Evolutionary conservation across 2,113 vertebrate genomes (phyloP).

Genomic region (Neogale vison): DNA sequence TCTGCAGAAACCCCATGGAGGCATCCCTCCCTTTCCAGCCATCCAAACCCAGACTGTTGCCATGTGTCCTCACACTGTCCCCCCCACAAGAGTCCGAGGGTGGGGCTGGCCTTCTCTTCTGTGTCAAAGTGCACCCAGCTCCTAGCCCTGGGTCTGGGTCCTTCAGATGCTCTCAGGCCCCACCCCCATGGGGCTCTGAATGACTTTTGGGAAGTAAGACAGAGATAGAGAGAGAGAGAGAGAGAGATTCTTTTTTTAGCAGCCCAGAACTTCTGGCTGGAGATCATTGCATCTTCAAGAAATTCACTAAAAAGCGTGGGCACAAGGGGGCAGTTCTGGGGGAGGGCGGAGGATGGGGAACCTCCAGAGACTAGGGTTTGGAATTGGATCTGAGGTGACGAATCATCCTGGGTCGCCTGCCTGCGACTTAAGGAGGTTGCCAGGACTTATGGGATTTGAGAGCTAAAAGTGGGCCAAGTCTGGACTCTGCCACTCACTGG

Average conservation of each 20-base stretch:
- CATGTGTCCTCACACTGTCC: fast-evolving
- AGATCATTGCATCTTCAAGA: neutral
- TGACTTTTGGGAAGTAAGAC: neutral
- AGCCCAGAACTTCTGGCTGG: neutral
- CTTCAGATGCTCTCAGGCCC: neutral
- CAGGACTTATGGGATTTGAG: neutral
- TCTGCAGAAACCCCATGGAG: slow-evolving; percentile 14
- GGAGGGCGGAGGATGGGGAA: neutral
- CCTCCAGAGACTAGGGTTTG: neutral
- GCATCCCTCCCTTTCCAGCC: slow-evolving; percentile 10
- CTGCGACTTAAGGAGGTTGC: neutral
- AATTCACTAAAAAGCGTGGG: neutral
- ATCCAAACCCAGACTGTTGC: slow-evolving; percentile 55
- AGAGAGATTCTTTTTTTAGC: neutral
- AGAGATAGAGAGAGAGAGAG: neutral
- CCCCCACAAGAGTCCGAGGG: neutral
- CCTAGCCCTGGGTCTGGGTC: neutral
- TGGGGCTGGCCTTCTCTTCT: neutral
- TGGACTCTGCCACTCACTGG: neutral
- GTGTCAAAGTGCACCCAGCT: neutral
- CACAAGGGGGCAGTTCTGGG: neutral
- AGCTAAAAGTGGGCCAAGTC: neutral
- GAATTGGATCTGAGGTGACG: neutral
- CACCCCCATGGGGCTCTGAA: neutral
- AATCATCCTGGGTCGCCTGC: neutral